A percentile compares a stretch with the other conserved stretches of the same genome.
Evolutionary conservation across 2,113 vertebrate species (phyloP).

Genomic region (Melanotaenia duboulayi): DNA sequence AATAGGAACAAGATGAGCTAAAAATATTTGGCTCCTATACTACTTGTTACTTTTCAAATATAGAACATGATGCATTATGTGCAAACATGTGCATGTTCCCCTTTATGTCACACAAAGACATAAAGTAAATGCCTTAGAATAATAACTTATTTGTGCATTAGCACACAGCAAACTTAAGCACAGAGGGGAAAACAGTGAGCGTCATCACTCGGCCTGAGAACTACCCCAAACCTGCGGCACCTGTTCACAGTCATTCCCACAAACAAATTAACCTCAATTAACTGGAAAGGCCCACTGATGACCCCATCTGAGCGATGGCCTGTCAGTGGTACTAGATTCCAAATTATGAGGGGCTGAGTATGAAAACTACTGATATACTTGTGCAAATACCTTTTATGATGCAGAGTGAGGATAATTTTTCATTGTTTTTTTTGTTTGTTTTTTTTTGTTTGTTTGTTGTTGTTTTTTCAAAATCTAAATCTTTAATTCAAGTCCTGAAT

Average conservation of each 20-base stretch:
- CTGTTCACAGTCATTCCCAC: conserved; percentile 53
- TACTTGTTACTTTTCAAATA: background rate
- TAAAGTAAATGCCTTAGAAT: background rate
- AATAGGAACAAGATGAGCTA: too few species aligned
- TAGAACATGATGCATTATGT: background rate
- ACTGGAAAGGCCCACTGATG: conserved; percentile 40
- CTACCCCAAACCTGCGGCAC: conserved; percentile 48
- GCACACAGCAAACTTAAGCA: conserved; percentile 8
- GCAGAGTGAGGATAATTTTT: conserved; percentile 1
- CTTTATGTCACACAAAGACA: background rate
- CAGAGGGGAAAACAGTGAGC: conserved; percentile 7
- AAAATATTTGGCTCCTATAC: too few species aligned
- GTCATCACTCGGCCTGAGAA: conserved; percentile 29
- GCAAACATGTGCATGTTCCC: background rate
- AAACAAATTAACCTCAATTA: conserved; percentile 74
- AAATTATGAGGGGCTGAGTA: conserved; percentile 58
- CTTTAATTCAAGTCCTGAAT: background rate
- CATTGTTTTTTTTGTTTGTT: background rate
- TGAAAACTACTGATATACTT: conserved; percentile 57
- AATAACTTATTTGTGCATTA: conserved; percentile 5
- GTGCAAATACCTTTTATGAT: conserved; percentile 47
- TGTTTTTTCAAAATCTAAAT: background rate
- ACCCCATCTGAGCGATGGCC: conserved; percentile 45
- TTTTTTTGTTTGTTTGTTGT: background rate
- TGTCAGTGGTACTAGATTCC: conserved; percentile 44